These are phyloP conservation scores for Callocephalon fimbriatum DNA, from an alignment of 2,113 vertebrate genomes.

Conservation along the genomic window DNA sequence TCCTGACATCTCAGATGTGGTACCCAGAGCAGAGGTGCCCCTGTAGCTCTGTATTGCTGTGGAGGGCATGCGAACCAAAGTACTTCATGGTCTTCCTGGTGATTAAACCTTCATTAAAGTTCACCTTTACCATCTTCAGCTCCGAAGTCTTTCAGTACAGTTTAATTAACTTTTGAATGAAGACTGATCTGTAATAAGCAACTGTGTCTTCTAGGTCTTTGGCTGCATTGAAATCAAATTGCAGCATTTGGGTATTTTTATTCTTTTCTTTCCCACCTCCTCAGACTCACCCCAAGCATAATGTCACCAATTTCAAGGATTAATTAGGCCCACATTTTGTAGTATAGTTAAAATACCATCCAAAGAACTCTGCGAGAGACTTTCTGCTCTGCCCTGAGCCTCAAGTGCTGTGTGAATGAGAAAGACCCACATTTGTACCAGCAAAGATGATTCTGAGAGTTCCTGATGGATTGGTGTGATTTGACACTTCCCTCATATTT, in stretches of 20 bases:
- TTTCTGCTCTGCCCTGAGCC: background rate
- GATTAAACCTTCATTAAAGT: background rate
- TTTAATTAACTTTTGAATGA: constrained; percentile 18
- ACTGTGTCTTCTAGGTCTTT: background rate
- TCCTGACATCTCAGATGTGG: fast-evolving
- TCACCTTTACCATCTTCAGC: background rate
- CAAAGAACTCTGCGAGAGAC: background rate
- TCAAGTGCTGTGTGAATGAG: background rate
- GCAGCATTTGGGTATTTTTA: background rate
- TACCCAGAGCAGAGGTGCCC: background rate
- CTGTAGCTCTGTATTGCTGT: background rate
- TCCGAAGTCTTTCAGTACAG: background rate
- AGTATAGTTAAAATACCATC: background rate
- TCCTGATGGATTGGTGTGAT: background rate
- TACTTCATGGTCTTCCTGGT: background rate
- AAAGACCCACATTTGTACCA: background rate
- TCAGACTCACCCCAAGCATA: background rate
- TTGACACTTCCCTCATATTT: background rate
- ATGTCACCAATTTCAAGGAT: background rate
- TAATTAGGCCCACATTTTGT: background rate
- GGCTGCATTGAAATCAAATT: background rate
- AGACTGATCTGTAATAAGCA: background rate
- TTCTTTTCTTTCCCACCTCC: background rate
- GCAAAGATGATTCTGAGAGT: background rate
- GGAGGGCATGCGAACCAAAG: background rate